Conservation (phyloP, 2,888 invertebrate genomes). For the Scaptomyza flava region DNA sequence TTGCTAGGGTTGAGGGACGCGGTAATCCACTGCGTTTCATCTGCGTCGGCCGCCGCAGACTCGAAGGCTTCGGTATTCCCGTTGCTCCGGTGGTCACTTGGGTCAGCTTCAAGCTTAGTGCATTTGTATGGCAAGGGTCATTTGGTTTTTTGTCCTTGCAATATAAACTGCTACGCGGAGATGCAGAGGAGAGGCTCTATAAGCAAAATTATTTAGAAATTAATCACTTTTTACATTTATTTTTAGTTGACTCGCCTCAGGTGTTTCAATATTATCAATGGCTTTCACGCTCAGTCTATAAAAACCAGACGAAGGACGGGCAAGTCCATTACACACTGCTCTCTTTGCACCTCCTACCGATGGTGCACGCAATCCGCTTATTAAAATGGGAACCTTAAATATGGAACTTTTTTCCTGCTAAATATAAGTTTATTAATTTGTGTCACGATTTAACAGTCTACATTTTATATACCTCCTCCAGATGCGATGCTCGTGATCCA, state of each 20-base stretch:
- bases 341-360: constrained; percentile 65
- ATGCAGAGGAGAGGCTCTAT: constrained; percentile 83
- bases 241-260: constrained; percentile 46
- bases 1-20: constrained; percentile 78
- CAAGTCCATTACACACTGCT: constrained; percentile 72
- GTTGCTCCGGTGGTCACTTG: constrained; percentile 77
- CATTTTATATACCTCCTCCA: constrained; percentile 47
- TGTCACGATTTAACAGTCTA: no score
- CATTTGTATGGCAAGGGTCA: constrained; percentile 48
- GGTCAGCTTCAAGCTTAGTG: constrained; percentile 61
- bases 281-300: constrained; percentile 78
- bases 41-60: constrained; percentile 81
- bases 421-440: background rate
- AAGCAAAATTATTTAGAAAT: constrained; percentile 11
- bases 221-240: background rate
- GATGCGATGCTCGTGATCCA: constrained; percentile 26
- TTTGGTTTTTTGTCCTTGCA: constrained; percentile 54
- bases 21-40: constrained; percentile 83
- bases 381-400: constrained; percentile 81
- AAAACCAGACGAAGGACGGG: constrained; percentile 83
- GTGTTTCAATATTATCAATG: constrained; percentile 72
- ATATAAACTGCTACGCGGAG: constrained; percentile 81
- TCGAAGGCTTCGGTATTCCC: constrained; percentile 83
- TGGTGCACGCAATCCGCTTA: constrained; percentile 79
- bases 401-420: constrained; percentile 64